Conservation (phyloP, 2,888 invertebrate species). For the Dolichomitus sp. region DNA sequence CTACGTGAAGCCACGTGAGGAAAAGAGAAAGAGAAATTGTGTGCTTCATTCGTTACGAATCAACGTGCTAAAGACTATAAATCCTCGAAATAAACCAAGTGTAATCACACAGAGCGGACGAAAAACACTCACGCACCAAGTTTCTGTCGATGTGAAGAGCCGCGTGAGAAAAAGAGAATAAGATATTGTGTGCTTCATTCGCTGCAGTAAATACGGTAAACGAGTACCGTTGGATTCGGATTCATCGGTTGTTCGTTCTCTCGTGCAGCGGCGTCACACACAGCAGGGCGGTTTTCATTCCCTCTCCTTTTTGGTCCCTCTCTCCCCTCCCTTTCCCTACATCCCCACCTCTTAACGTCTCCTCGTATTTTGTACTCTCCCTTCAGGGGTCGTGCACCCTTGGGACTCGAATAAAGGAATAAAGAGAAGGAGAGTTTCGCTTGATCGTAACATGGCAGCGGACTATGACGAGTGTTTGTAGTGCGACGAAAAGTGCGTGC, state of each 20-base stretch:
- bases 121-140: neutral
- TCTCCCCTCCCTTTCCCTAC: constrained; percentile 15
- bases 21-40: neutral
- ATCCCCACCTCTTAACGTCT: neutral
- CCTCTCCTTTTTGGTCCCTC: constrained; percentile 21
- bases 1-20: neutral
- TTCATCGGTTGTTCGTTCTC: constrained; percentile 11
- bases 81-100: neutral
- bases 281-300: constrained; percentile 37
- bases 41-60: neutral
- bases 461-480: constrained; percentile 80
- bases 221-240: constrained; percentile 18
- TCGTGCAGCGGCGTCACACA: constrained; percentile 4
- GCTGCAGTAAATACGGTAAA: constrained; percentile 27
- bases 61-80: neutral
- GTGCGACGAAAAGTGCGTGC: constrained; percentile 64
- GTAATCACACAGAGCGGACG: too few relatives aligned
- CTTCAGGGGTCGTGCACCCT: constrained; percentile 66
- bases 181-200: constrained; percentile 32
- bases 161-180: constrained; percentile 18
- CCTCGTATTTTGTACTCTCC: constrained; percentile 40
- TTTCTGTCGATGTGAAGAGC: neutral
- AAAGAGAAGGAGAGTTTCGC: constrained; percentile 26
- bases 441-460: constrained; percentile 80
- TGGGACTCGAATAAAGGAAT: constrained; percentile 46